These are phyloP conservation scores for Diaphora mendica DNA, from an alignment of 2,888 invertebrate genomes.

Conservation along the genomic window DNA sequence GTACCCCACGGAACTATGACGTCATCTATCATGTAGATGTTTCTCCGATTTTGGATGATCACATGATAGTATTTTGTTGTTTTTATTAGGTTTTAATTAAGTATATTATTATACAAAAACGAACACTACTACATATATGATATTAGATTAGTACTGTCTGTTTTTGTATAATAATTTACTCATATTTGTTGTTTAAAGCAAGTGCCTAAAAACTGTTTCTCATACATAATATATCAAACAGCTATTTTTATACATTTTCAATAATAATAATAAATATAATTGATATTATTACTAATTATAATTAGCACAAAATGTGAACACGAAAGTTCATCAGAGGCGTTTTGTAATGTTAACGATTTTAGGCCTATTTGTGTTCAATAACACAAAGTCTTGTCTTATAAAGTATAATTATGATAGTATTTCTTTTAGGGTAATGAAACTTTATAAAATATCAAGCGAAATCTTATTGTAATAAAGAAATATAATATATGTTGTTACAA, in stretches of 20 bases:
- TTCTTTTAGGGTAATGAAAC: background rate
- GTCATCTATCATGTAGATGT: slow-evolving; percentile 39
- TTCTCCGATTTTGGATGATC: slow-evolving; percentile 27
- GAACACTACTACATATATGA: background rate
- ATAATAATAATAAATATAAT: background rate
- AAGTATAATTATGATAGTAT: background rate
- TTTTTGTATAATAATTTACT: too few relatives aligned
- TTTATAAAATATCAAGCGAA: background rate
- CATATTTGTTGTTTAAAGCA: too few relatives aligned
- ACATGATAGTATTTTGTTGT: background rate
- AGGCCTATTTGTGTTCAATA: background rate
- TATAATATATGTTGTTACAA: background rate
- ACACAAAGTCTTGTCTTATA: background rate
- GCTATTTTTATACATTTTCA: background rate
- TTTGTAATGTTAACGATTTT: background rate
- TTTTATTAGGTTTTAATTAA: slow-evolving; percentile 1
- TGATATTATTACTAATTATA: too few relatives aligned
- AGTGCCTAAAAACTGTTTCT: too few relatives aligned
- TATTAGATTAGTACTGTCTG: background rate
- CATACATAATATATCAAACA: background rate
- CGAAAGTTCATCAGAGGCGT: background rate
- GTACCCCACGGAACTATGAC: slow-evolving; percentile 45
- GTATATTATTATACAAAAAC: background rate
- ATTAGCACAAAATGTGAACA: background rate
- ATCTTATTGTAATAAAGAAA: background rate